These are phyloP conservation scores for Peromyscus polionotus DNA, from an alignment of 2,113 vertebrate species.

Conservation along the genomic window DNA sequence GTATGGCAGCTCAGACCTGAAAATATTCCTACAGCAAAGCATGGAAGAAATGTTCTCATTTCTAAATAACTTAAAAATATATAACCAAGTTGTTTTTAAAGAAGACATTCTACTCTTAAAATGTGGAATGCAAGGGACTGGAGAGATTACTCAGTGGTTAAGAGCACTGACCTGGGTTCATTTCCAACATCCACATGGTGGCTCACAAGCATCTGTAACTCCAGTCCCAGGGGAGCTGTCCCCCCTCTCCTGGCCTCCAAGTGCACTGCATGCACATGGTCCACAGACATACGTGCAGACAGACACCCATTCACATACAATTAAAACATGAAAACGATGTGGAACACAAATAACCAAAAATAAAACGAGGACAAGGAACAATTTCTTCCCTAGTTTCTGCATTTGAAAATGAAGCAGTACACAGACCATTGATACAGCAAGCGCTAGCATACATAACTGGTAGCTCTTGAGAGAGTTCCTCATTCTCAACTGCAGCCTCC, in stretches of 20 bases:
- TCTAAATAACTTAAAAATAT: neutral
- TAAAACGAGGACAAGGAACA: neutral
- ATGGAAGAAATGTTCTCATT: conserved; percentile 49
- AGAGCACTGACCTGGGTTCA: neutral
- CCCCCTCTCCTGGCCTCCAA: neutral
- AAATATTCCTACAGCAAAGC: conserved; percentile 4
- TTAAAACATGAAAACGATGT: neutral
- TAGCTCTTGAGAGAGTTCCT: neutral
- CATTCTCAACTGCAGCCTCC: neutral
- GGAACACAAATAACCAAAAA: conserved; percentile 27
- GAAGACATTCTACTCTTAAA: conserved; percentile 35
- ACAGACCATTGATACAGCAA: neutral
- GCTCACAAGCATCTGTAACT: neutral
- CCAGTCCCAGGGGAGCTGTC: neutral
- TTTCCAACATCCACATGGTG: neutral
- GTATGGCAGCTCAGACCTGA: neutral
- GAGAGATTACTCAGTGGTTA: neutral
- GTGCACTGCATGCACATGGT: neutral
- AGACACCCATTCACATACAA: neutral
- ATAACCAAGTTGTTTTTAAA: conserved; percentile 30
- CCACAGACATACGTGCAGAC: neutral
- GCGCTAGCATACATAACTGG: neutral
- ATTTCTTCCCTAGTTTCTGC: neutral
- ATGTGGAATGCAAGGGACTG: neutral
- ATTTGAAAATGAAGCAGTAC: conserved; percentile 12